These are phyloP conservation scores for Malaclemys terrapin DNA, from an alignment of 2,113 vertebrate genomes.

Conservation along the genomic window DNA sequence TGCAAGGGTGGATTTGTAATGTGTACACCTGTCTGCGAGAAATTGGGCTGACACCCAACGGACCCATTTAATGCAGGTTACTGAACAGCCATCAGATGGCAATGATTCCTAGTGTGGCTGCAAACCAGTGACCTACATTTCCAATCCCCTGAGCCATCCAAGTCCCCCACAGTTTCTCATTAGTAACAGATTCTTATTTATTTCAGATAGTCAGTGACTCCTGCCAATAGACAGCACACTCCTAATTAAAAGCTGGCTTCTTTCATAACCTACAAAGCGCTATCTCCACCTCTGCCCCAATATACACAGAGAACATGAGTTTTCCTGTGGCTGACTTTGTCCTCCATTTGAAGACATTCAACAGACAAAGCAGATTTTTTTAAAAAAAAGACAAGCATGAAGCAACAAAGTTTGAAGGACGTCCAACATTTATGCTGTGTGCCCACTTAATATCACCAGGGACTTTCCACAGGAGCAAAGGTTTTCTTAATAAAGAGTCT, in stretches of 20 bases:
- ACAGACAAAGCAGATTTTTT: constrained; percentile 42
- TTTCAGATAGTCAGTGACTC: constrained; percentile 42
- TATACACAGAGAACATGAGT: constrained; percentile 7
- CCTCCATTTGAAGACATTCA: constrained; percentile 38
- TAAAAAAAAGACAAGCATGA: constrained; percentile 59
- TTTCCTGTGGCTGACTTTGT: background rate
- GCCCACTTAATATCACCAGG: constrained; percentile 56
- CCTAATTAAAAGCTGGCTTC: constrained; percentile 69
- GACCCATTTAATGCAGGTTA: background rate
- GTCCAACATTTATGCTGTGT: constrained; percentile 77
- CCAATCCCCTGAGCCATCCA: constrained; percentile 34
- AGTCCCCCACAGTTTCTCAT: constrained; percentile 57
- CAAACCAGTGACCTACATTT: constrained; percentile 57
- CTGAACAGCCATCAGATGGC: background rate
- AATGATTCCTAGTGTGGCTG: background rate
- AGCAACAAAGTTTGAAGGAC: constrained; percentile 77
- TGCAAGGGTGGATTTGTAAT: rapidly evolving
- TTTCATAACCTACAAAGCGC: constrained; percentile 63
- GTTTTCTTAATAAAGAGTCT: constrained; percentile 78
- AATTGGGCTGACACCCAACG: background rate
- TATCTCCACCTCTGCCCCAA: constrained; percentile 63
- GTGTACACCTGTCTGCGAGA: background rate
- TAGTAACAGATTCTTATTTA: constrained; percentile 69
- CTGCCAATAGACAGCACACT: constrained; percentile 34
- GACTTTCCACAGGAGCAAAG: constrained; percentile 68